A percentile compares a stretch with the other conserved stretches of the same genome.
These are phyloP conservation scores for Suncus etruscus DNA, from an alignment of 2,113 vertebrate genomes.

Conservation along the genomic window DNA sequence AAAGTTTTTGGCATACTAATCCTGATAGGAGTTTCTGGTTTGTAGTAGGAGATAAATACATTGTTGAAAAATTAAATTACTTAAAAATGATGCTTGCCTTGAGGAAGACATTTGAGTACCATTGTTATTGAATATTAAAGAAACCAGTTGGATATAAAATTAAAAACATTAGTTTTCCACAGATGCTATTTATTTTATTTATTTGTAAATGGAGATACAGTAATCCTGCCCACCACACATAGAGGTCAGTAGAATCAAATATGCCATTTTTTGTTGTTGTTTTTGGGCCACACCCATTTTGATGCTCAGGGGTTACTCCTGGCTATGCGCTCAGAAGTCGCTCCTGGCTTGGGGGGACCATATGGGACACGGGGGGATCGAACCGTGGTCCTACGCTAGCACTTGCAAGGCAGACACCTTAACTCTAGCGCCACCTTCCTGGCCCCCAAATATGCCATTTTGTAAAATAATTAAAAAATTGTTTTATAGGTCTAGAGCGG, in stretches of 20 bases:
- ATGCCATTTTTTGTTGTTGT: too few relatives aligned
- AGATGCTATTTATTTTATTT: not conserved
- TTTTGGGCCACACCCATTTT: too few relatives aligned
- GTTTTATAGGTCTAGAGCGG: too few relatives aligned
- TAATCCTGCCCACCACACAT: not conserved
- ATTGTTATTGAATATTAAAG: not conserved
- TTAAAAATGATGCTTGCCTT: constrained; percentile 10
- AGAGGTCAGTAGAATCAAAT: constrained; percentile 37
- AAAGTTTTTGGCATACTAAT: not conserved
- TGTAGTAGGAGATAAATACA: not conserved
- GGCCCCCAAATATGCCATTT: not conserved
- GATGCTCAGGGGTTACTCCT: too few relatives aligned
- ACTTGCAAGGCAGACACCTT: too few relatives aligned
- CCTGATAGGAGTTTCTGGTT: not conserved
- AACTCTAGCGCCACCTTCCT: too few relatives aligned
- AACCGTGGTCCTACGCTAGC: too few relatives aligned
- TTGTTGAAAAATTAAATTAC: not conserved
- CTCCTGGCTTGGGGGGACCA: too few relatives aligned
- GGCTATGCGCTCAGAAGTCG: too few relatives aligned
- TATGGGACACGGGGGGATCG: too few relatives aligned
- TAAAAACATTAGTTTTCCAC: not conserved
- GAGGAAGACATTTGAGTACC: not conserved
- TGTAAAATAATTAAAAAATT: not conserved
- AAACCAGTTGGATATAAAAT: not conserved
- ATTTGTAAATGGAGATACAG: constrained; percentile 6